Conservation (phyloP, 2,113 vertebrate genomes). For the Fregata magnificens region DNA sequence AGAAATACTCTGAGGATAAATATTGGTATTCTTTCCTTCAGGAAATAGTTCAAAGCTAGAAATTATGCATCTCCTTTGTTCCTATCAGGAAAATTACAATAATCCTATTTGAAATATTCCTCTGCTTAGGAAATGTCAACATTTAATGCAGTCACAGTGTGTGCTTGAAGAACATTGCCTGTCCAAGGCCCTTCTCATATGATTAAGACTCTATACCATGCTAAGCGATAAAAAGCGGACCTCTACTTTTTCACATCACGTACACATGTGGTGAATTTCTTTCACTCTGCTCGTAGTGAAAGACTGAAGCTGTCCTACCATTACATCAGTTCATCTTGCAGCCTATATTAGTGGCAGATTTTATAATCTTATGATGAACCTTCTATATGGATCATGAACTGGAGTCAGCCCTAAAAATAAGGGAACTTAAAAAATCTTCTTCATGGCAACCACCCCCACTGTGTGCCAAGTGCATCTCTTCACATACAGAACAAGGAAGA, state of each 20-base stretch:
- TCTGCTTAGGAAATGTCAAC: not conserved
- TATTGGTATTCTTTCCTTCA: not conserved
- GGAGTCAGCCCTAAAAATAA: not conserved
- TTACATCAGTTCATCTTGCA: not conserved
- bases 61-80: not conserved
- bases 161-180: not conserved
- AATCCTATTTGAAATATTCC: not conserved
- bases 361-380: not conserved
- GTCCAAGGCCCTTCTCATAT: not conserved
- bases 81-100: not conserved
- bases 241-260: not conserved
- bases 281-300: not conserved
- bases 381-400: not conserved
- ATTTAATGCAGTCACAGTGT: not conserved
- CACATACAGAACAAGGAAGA: not conserved
- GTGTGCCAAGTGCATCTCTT: not conserved
- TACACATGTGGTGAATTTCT: not conserved
- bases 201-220: not conserved
- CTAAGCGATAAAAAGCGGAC: not conserved
- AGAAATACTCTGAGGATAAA: not conserved
- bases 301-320: not conserved
- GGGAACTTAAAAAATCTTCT: not conserved
- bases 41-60: not conserved
- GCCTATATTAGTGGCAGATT: not conserved
- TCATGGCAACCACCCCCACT: not conserved